phyloP scores from a whole-genome alignment of 2,888 invertebrate species.

The Nectonema munidae region DNA sequence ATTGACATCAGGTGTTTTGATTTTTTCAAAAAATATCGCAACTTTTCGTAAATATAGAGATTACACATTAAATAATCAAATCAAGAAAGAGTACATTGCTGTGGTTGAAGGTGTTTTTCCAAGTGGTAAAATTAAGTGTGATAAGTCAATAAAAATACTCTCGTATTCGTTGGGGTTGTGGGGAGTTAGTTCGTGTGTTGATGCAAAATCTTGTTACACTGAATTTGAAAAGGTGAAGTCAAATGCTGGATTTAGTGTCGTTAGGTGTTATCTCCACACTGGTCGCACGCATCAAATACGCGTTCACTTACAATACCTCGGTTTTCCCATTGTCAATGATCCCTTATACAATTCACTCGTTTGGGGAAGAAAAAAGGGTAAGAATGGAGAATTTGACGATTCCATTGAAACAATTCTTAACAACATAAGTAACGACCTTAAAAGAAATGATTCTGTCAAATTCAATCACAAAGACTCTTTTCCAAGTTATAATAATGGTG shows the following conservation, averaged over 20 bases:
- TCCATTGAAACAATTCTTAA: too few species aligned
- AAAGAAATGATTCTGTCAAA: too few species aligned
- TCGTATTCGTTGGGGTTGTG: conserved; percentile 66
- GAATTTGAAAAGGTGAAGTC: conserved; percentile 56
- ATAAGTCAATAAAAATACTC: conserved; percentile 20
- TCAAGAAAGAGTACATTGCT: conserved; percentile 74
- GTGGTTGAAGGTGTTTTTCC: conserved; percentile 56
- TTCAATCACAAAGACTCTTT: too few species aligned
- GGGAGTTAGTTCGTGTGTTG: conserved; percentile 38
- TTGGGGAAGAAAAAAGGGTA: conserved; percentile 68
- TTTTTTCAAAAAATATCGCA: conserved; percentile 66
- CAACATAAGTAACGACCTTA: too few species aligned
- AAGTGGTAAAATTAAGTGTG: conserved; percentile 20
- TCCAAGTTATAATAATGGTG: too few species aligned
- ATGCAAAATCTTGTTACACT: conserved; percentile 47
- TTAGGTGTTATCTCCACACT: conserved; percentile 65
- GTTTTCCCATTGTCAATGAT: conserved; percentile 89
- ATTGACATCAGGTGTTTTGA: conserved; percentile 60
- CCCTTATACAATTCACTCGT: conserved; percentile 67
- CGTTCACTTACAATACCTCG: conserved; percentile 82
- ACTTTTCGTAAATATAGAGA: conserved; percentile 76
- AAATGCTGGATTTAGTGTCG: conserved; percentile 60
- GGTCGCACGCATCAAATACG: conserved; percentile 96
- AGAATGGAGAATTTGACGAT: conserved; percentile 50
- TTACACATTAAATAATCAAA: conserved; percentile 58